Evolutionary conservation across 2,797 vertebrate species (phyloP).

Genomic region (Enteromius treurensis): DNA sequence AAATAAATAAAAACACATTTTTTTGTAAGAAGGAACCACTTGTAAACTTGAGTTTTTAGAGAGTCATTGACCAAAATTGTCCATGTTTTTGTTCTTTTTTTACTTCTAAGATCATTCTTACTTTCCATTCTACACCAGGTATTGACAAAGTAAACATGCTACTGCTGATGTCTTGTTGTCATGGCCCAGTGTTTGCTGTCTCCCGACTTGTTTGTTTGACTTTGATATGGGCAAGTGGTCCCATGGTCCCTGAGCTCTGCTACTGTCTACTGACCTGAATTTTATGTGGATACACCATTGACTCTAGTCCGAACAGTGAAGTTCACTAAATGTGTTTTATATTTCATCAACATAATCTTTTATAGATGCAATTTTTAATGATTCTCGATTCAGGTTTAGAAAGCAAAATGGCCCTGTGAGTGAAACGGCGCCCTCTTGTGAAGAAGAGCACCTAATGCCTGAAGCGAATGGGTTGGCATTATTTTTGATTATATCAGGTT

Average conservation of each 20-base stretch:
- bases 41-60: neutral
- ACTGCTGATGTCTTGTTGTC: constrained; percentile 50
- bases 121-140: neutral
- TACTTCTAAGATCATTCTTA: neutral
- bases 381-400: neutral
- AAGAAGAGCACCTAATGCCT: neutral
- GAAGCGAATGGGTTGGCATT: neutral
- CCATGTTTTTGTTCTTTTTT: neutral
- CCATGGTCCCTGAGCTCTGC: neutral
- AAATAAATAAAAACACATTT: neutral
- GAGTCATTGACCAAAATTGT: neutral
- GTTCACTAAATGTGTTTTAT: neutral
- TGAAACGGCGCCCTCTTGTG: constrained; percentile 36
- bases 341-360: neutral
- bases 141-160: constrained; percentile 56
- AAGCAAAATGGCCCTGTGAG: neutral
- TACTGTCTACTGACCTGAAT: neutral
- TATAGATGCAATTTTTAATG: neutral
- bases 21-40: neutral
- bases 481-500: constrained; percentile 6
- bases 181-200: constrained; percentile 55
- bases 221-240: constrained; percentile 53
- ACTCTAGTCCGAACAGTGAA: neutral
- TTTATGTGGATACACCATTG: neutral
- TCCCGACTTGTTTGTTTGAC: constrained; percentile 57